Evolutionary conservation across 1,140 invertebrate genomes (phyloP), one percentile per base, ranked within the genome.

Genomic region (Caerostris darwini): DNA sequence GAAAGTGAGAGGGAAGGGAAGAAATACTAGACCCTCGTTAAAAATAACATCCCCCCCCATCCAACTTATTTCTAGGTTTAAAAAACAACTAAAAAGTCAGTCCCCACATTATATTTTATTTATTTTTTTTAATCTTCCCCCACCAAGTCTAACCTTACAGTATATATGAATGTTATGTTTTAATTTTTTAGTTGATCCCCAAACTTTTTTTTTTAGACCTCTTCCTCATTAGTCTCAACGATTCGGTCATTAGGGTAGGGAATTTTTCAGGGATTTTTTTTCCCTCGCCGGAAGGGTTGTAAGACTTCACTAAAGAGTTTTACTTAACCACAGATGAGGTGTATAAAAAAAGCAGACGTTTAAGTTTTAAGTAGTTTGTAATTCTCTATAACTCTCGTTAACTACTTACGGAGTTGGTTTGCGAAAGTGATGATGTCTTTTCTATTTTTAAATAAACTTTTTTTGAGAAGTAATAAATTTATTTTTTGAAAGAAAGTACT

Each of bases 211-310:
- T 71, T 71, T 56, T 56, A 56, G 7, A 19, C 56, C 50, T 69
- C 8, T n/a, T 34, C 87, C 61, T 89, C 87, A 71, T 89, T 89
- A 89, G 50, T 69, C 64, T 89, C 64, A 89, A 50, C 87, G 87
- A 89, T 67, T 89, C 64, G 87, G 87, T 89, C 87, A 89, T 89
- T 89, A 89, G 87, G 17, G 54, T 56, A 34, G 71, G 50, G 19
- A 19, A 8, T 17, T 17, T 10, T 81, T 10, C n/a, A 50, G 71
- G 0, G 12, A 34, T 81, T 81, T 81, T 81, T 81, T 17, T 54
- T 34, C 10, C 7, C 77, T 19, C 3, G 8, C 71, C 50, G 71
- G 71, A 50, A 77, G 71, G 71, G 19, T 77, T 50, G 71, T 53
- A 7, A 34, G 34, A 50, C 19, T 77, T 50, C 7, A 5, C 10